These are phyloP conservation scores for Temnothorax unifasciatus DNA, from an alignment of 2,888 invertebrate species.

Conservation along the genomic window DNA sequence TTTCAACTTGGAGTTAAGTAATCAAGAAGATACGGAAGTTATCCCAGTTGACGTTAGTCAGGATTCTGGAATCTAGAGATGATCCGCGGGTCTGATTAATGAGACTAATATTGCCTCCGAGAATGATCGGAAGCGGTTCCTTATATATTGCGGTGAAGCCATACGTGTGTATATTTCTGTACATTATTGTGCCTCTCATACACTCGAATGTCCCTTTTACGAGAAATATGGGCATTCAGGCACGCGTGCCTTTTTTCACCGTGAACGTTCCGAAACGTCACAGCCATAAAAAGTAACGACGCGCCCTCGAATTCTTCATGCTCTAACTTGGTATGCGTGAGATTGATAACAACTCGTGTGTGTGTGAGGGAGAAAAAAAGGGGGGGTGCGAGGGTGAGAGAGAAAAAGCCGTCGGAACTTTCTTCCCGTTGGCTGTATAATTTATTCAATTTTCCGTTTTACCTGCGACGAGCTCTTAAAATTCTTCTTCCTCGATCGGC, in stretches of 20 bases:
- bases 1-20: not conserved
- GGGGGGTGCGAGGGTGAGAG: not conserved
- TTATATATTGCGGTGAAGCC: conserved; percentile 23
- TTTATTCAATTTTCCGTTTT: conserved; percentile 44
- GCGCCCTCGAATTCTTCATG: not conserved
- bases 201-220: not conserved
- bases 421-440: conserved; percentile 36
- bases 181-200: conserved; percentile 11
- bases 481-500: not conserved
- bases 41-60: conserved; percentile 2
- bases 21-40: not conserved
- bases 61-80: conserved; percentile 18
- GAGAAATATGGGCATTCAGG: not conserved
- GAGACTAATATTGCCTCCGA: conserved; percentile 24
- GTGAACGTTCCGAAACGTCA: not conserved
- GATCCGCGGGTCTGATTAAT: conserved; percentile 29
- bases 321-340: conserved; percentile 34
- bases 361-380: not conserved
- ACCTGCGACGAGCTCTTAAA: conserved; percentile 41
- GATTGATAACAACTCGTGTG: conserved; percentile 12
- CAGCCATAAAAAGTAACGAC: conserved; percentile 28
- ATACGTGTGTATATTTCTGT: conserved; percentile 21
- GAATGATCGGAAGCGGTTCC: not conserved
- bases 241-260: conserved; percentile 1
- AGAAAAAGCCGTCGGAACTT: not conserved